Evolutionary conservation across 2,797 vertebrate genomes (phyloP).

Genomic region (Argya squamiceps): DNA sequence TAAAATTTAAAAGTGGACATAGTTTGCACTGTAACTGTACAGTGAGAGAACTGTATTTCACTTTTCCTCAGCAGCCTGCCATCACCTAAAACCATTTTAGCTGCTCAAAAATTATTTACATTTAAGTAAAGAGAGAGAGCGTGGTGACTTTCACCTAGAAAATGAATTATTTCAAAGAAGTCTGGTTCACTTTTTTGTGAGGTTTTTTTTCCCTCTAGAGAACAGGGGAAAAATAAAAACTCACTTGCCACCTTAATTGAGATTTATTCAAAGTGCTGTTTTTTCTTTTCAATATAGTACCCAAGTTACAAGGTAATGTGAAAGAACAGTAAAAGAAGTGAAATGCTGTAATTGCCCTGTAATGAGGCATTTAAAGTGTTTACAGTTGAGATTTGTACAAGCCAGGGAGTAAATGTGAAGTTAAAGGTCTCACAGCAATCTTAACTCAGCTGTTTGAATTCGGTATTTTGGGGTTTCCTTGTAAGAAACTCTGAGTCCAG

Average conservation of each 20-base stretch:
- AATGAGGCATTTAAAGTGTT: background rate
- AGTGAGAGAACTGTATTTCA: background rate
- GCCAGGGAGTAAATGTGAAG: background rate
- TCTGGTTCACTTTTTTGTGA: background rate
- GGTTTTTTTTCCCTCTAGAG: fast-evolving
- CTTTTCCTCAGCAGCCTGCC: background rate
- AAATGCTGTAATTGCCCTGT: slow-evolving; percentile 31
- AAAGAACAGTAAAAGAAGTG: slow-evolving; percentile 1
- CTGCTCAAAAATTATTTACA: background rate
- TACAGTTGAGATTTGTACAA: background rate
- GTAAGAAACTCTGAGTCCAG: background rate
- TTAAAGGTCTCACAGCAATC: background rate
- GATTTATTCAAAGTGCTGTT: background rate
- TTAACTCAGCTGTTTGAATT: background rate
- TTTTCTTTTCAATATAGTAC: background rate
- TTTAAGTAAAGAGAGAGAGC: background rate
- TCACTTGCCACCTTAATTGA: slow-evolving; percentile 1
- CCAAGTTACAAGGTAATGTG: slow-evolving; percentile 4
- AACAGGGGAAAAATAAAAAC: background rate
- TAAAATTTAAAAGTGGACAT: background rate
- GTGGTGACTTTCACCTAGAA: background rate
- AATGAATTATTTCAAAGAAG: background rate
- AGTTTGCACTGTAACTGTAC: background rate
- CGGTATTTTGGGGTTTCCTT: background rate
- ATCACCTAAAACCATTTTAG: background rate